A percentile compares a stretch with the other conserved stretches of the same genome.
These are phyloP conservation scores for Fragum whitleyi DNA, from an alignment of 2,888 invertebrate genomes.

Conservation along the genomic window DNA sequence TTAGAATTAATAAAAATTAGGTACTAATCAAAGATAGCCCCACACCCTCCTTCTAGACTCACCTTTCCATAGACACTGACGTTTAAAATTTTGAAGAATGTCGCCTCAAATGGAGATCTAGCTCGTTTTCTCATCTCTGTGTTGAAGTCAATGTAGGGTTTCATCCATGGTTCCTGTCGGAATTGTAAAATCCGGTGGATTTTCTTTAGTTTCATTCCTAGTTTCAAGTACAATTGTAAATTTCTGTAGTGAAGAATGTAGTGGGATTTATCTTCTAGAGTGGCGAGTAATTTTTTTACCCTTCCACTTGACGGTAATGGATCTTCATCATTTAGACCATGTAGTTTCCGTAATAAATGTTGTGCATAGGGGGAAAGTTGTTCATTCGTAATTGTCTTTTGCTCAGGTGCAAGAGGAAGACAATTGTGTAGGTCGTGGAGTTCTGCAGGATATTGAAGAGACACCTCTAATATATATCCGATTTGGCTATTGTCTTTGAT, in stretches of 20 bases:
- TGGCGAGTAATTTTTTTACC: no score
- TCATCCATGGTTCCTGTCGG: no score
- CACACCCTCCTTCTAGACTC: no score
- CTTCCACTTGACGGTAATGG: no score
- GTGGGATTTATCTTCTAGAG: no score
- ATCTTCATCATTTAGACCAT: slow-evolving; percentile 19
- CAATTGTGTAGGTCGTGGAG: slow-evolving; percentile 32
- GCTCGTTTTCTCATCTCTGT: no score
- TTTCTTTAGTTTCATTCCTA: slow-evolving; percentile 69
- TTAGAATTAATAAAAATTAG: background rate
- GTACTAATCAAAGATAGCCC: no score
- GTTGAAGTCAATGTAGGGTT: slow-evolving; percentile 79
- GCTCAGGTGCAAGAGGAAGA: slow-evolving; percentile 29
- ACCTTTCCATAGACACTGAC: slow-evolving; percentile 84
- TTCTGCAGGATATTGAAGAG: slow-evolving; percentile 22
- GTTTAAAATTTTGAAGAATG: slow-evolving; percentile 75
- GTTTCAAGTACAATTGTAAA: slow-evolving; percentile 28
- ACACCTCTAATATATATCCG: slow-evolving; percentile 32
- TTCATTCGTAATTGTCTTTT: slow-evolving; percentile 11
- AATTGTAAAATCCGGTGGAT: no score
- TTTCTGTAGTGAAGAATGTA: no score
- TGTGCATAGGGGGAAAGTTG: no score
- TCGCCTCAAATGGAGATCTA: slow-evolving; percentile 78
- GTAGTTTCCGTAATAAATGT: slow-evolving; percentile 31
- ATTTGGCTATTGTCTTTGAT: slow-evolving; percentile 27